A percentile compares a stretch with the other conserved stretches of the same genome.
phyloP scores from a whole-genome alignment of 2,113 vertebrate species.

The Brienomyrus longianalis region DNA sequence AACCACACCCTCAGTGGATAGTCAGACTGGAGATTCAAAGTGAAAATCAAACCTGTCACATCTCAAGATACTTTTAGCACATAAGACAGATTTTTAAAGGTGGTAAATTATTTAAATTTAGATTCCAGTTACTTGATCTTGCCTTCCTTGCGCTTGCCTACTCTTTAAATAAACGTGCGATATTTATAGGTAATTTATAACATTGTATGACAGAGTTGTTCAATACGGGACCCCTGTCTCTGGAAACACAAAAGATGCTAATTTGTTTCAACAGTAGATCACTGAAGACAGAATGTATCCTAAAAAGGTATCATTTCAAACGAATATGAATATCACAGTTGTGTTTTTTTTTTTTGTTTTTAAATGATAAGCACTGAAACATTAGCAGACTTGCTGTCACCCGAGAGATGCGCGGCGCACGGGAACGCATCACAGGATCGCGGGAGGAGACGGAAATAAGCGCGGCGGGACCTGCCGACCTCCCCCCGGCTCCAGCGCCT shows the following conservation, averaged over 20 bases:
- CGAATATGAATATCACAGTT: neutral
- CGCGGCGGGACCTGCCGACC: neutral
- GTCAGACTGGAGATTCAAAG: neutral
- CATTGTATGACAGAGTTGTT: neutral
- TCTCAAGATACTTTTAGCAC: neutral
- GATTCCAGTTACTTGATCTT: neutral
- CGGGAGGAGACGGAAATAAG: neutral
- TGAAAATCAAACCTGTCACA: neutral
- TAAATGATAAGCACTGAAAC: neutral
- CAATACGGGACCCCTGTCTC: neutral
- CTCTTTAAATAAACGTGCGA: neutral
- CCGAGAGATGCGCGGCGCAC: neutral
- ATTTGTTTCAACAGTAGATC: neutral
- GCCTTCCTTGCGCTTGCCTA: neutral
- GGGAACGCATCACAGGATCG: neutral
- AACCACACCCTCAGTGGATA: neutral
- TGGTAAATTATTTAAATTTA: neutral
- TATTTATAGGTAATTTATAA: neutral
- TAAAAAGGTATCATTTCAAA: neutral
- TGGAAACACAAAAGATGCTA: neutral
- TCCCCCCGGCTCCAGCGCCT: neutral
- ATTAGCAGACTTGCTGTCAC: neutral
- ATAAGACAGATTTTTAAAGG: neutral
- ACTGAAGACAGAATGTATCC: neutral
- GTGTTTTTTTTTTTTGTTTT: neutral